Conservation (phyloP, 2,113 vertebrate species). For the Catharus minimus region DNA sequence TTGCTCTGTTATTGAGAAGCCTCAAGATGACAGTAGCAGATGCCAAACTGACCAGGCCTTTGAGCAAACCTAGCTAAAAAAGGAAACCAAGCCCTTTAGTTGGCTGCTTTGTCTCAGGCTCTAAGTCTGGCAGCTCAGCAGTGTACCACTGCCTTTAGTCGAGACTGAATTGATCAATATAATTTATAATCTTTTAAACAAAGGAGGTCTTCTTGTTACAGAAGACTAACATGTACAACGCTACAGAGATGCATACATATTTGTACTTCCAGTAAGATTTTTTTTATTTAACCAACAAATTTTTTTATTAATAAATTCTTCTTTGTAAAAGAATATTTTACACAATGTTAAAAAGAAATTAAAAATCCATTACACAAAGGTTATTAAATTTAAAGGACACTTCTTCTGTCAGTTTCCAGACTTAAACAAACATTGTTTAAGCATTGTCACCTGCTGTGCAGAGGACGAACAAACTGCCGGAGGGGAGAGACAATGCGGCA, state of each 20-base stretch:
- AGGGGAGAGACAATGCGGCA: background rate
- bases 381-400: background rate
- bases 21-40: background rate
- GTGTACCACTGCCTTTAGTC: background rate
- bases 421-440: background rate
- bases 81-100: background rate
- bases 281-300: background rate
- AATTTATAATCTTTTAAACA: background rate
- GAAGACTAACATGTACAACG: background rate
- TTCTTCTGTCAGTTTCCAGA: background rate
- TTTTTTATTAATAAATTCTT: background rate
- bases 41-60: slow-evolving; percentile 4
- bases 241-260: background rate
- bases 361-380: background rate
- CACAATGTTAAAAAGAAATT: background rate
- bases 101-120: background rate
- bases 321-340: background rate
- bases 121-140: background rate
- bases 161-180: background rate
- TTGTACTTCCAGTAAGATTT: background rate
- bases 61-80: slow-evolving; percentile 20
- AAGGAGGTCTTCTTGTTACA: background rate
- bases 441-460: background rate
- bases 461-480: background rate
- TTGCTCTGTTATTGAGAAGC: background rate